Evolutionary conservation across 1,140 invertebrate genomes (phyloP).

Genomic region (Kradibia gibbosae): DNA sequence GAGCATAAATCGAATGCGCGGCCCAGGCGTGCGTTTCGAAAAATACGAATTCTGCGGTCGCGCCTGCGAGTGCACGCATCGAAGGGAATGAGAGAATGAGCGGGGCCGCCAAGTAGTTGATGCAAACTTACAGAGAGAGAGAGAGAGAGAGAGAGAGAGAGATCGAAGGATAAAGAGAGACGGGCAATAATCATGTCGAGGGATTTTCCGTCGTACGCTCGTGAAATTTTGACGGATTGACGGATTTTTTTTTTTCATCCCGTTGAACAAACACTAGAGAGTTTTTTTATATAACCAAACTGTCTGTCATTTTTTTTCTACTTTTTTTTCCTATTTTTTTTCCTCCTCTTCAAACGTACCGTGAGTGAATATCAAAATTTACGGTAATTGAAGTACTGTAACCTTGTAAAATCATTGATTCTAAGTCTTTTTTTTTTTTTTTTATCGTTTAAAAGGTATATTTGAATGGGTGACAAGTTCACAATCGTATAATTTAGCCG

Average conservation of each 20-base stretch:
- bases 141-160: neutral
- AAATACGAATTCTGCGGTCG: constrained; percentile 25
- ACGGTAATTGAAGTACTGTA: neutral
- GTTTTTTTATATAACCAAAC: neutral
- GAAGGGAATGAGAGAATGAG: too few relatives aligned
- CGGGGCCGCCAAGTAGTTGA: neutral
- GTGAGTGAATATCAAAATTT: neutral
- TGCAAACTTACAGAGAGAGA: neutral
- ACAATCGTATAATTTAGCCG: neutral
- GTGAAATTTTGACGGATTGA: neutral
- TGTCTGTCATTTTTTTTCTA: neutral
- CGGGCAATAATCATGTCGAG: neutral
- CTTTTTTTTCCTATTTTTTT: neutral
- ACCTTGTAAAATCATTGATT: neutral
- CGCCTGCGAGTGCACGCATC: neutral
- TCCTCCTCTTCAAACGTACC: neutral
- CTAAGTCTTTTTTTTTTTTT: too few relatives aligned
- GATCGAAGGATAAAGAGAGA: neutral
- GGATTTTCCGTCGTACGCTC: neutral
- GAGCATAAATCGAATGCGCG: neutral
- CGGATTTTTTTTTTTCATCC: neutral
- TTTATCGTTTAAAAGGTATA: neutral
- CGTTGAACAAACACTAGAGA: neutral
- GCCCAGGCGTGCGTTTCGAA: neutral
- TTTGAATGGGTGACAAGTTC: neutral